phyloP scores from a whole-genome alignment of 2,113 vertebrate species.

The Vidua chalybeata region DNA sequence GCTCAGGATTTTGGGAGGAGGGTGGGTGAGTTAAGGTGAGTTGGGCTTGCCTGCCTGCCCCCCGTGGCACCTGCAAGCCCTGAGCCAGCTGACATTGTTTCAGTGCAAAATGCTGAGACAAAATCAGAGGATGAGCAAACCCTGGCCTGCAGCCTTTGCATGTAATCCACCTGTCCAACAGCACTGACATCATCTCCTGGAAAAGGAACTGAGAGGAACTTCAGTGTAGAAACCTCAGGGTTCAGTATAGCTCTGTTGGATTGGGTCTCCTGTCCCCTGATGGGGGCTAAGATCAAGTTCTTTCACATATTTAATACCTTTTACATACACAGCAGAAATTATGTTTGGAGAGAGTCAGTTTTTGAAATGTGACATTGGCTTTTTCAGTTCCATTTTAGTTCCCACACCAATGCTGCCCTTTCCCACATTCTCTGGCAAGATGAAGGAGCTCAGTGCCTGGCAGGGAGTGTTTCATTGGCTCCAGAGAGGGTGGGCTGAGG shows the following conservation, averaged over 20 bases:
- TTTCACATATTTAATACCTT: neutral
- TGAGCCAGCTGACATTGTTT: neutral
- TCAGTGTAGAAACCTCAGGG: neutral
- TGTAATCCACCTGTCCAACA: neutral
- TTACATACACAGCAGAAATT: neutral
- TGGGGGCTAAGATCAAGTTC: neutral
- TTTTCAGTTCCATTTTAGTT: neutral
- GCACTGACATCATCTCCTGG: neutral
- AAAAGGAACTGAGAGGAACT: neutral
- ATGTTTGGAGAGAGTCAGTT: neutral
- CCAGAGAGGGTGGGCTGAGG: neutral
- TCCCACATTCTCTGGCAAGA: neutral
- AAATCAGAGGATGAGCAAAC: neutral
- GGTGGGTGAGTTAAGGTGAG: neutral
- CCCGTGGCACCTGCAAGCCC: neutral
- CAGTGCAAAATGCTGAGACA: neutral
- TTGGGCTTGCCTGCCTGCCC: neutral
- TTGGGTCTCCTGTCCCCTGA: neutral
- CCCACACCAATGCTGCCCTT: neutral
- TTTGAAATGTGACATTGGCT: neutral
- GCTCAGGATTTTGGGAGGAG: neutral
- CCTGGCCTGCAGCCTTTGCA: neutral
- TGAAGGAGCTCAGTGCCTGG: neutral
- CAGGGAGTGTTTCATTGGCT: neutral
- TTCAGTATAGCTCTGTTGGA: neutral